A percentile compares a stretch with the other conserved stretches of the same genome.
Evolutionary conservation across 2,797 vertebrate genomes (phyloP).

Genomic region (Acipenser ruthenus): DNA sequence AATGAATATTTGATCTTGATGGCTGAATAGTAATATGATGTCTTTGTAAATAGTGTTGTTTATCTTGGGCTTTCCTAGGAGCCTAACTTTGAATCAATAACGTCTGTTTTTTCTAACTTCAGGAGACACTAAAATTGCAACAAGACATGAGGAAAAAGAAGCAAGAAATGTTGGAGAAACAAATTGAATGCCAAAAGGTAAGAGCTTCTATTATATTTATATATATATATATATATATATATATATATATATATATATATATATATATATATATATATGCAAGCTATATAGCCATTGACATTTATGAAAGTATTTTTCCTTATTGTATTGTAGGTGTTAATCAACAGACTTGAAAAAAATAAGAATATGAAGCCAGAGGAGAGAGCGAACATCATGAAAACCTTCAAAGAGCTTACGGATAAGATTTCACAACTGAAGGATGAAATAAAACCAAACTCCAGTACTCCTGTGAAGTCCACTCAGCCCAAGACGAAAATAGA

Average conservation of each 20-base stretch:
- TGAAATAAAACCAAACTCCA: slow-evolving; percentile 70
- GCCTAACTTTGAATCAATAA: neutral
- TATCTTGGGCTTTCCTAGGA: too few species aligned
- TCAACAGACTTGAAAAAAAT: slow-evolving; percentile 91
- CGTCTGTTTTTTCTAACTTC: slow-evolving; percentile 20
- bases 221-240: neutral
- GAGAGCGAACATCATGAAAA: slow-evolving; percentile 91
- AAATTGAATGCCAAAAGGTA: slow-evolving; percentile 97
- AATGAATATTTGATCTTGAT: too few species aligned
- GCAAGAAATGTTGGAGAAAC: slow-evolving; percentile 89
- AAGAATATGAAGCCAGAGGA: slow-evolving; percentile 87
- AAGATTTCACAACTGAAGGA: slow-evolving; percentile 91
- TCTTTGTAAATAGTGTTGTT: too few species aligned
- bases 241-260: too few species aligned
- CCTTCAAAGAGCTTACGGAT: slow-evolving; percentile 85
- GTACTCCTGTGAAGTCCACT: slow-evolving; percentile 50
- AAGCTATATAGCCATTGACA: too few species aligned
- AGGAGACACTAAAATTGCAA: slow-evolving; percentile 88
- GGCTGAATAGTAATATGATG: too few species aligned
- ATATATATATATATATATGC: too few species aligned
- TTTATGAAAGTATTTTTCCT: neutral
- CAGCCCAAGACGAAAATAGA: slow-evolving; percentile 86
- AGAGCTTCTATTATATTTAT: slow-evolving; percentile 12
- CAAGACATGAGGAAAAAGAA: slow-evolving; percentile 96
- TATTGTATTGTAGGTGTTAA: slow-evolving; percentile 66